Percentiles rank a stretch among this genome's conserved stretches.
Conservation (phyloP, 2,888 invertebrate genomes). For the Drosophila anomalata region DNA sequence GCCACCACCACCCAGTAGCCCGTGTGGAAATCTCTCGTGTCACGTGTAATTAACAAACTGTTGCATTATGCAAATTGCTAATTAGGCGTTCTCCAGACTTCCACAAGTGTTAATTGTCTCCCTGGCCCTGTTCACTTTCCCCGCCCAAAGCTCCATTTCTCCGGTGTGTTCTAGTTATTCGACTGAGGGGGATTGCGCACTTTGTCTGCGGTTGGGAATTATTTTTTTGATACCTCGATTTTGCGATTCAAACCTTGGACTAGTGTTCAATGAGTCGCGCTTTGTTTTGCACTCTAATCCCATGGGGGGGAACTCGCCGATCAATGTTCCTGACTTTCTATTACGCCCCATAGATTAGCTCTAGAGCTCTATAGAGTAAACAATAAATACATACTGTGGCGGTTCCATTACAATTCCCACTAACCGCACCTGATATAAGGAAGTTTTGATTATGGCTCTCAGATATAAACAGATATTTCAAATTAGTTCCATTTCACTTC, state of each 20-base stretch:
- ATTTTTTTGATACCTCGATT: constrained; percentile 17
- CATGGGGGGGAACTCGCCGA: not conserved
- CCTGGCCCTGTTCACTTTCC: constrained; percentile 3
- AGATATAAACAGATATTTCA: not conserved
- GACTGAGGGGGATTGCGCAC: constrained; percentile 23
- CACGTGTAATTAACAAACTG: constrained; percentile 62
- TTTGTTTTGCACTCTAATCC: constrained; percentile 19
- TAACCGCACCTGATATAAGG: constrained; percentile 8
- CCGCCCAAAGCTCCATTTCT: not conserved
- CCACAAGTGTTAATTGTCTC: constrained; percentile 46
- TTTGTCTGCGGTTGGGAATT: constrained; percentile 25
- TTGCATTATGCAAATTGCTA: constrained; percentile 49
- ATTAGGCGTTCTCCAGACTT: constrained; percentile 42
- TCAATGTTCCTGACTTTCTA: constrained; percentile 11
- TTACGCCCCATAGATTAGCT: not conserved
- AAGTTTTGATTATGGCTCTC: not conserved
- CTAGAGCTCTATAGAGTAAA: not conserved
- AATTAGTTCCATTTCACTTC: constrained; percentile 4
- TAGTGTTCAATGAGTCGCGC: constrained; percentile 24
- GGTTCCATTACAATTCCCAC: constrained; percentile 13
- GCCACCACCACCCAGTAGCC: not conserved
- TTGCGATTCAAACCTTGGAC: constrained; percentile 28
- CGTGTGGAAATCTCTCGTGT: constrained; percentile 36
- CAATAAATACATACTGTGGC: constrained; percentile 8
- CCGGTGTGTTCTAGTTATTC: constrained; percentile 27